Evolutionary conservation across 1,140 invertebrate species (phyloP), one percentile per base, ranked within the genome.

Genomic region (Stenopsyche tienmushanensis): DNA sequence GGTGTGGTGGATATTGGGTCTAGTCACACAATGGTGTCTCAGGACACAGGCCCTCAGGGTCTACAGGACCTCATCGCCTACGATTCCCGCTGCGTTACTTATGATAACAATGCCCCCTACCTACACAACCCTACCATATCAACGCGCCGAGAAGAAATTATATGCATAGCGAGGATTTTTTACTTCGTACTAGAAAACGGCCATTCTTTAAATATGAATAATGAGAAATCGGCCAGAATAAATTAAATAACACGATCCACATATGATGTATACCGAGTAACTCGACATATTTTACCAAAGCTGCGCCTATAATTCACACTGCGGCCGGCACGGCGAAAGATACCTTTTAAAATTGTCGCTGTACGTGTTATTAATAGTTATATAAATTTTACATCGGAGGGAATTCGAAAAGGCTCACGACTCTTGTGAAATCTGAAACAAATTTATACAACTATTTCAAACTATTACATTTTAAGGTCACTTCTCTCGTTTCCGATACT

Each of bases 81-180:
- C 57, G 41, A 5, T 13, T 47, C 57, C 57, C 25, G 57, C 57
- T 60, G 57, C 3, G 57, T 47, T 47, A 17, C 42, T 20, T 26
- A 15, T 3, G 57, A 47, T 60, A 60, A 60, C 57, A 60, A 60
- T 60, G 42, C 57, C 57, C 57, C 57, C 42, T 60, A 24, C 57
- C 42, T 47, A 29, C 39, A 17, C 17, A 17, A 18, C 57, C 42
- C 41, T 60, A 45, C 41, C 42, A 18, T 42, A 47, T 60, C 57
- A 15, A 45, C 57, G 23, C 52, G 18, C 18, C 23, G 18, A 17
- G 23, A 49, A 2, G 15, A 53, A 20, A 53, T 25, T n/a, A 53
- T n/a, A 50, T 3, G 2, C 24, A 39, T 57, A 41, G 25, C 25
- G 17, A 42, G 1, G 29, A 21, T 60, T 60, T 58, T 60, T 47